Base-by-base conservation (phyloP, 2,113 vertebrate species). In the Oncorhynchus nerka region DNA sequence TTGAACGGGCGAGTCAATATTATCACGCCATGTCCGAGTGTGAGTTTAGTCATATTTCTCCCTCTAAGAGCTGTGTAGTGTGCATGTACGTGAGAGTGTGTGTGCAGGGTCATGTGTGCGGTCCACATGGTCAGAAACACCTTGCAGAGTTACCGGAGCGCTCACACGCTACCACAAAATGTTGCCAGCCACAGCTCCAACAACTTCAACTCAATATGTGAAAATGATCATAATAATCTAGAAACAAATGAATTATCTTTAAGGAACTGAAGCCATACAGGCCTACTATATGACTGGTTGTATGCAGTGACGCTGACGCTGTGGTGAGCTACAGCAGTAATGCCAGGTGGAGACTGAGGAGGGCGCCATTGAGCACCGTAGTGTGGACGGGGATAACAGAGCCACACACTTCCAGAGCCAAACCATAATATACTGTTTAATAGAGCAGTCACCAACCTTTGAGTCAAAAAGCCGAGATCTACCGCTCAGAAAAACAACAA, bases 1-100 rank as follows among this genome's bases (percentile, higher is more conserved):
- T 22, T 30, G 48, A 51, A 9, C 39, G 55, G 61, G 48, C 19
- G 16, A 75, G 72, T 68, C 49, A 68, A 82, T 66, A 80, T 76
- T 67, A 75, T 80, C 39, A 73, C 69, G 69, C 57, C 8, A 16
- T 7, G 5, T 55, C 49, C 11, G 66, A 4, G 45, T 5, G 39
- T 70, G 69, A 19, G 69, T 51, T 68, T n/a, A 3, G 20, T 11
- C 30, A 68, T 28, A 20, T 16, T 68, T 30, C 15, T 19, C 15
- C 16, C 59, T 39, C 28, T 39, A 26, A 0, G 59, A 22, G 59
- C 59, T 15, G 59, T 62, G 20, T 8, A 6, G 55, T 57, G 55
- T 57, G 55, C 7, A 24, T 8, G 62, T n/a, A 64, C 22, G n/a
- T 11, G 22, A 26, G 61, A 19, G 61, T 22, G n/a, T 30, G 26